Conservation (phyloP, 2,888 invertebrate species). For the Drosophila fungiperda region DNA sequence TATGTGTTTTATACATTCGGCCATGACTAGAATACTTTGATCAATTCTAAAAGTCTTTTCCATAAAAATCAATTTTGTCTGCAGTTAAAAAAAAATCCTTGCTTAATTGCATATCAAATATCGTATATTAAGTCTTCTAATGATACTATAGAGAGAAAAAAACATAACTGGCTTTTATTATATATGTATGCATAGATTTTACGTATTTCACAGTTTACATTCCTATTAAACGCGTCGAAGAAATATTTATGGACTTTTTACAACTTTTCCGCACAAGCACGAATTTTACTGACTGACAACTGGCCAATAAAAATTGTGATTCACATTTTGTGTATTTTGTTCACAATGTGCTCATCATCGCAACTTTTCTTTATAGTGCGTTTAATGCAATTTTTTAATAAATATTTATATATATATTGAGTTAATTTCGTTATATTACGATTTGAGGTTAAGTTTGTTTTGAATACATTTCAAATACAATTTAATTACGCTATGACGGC, state of each 20-base stretch:
- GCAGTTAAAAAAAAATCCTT: background rate
- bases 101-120: background rate
- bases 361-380: slow-evolving; percentile 8
- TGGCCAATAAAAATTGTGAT: slow-evolving; percentile 6
- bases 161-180: background rate
- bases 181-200: background rate
- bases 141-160: background rate
- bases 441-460: slow-evolving; percentile 16
- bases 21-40: background rate
- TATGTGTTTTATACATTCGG: background rate
- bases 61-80: background rate
- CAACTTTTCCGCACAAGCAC: background rate
- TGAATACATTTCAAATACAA: slow-evolving; percentile 52
- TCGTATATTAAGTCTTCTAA: background rate
- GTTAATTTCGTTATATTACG: slow-evolving; percentile 23
- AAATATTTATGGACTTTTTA: slow-evolving; percentile 11
- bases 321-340: background rate
- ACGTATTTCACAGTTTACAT: background rate
- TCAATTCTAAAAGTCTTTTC: background rate
- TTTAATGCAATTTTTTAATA: slow-evolving; percentile 19
- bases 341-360: slow-evolving; percentile 12
- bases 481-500: slow-evolving; percentile 63
- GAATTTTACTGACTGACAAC: slow-evolving; percentile 9
- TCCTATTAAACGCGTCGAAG: background rate
- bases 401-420: background rate